phyloP scores from a whole-genome alignment of 2,888 invertebrate genomes.

The Cosmorhoe ocellata region DNA sequence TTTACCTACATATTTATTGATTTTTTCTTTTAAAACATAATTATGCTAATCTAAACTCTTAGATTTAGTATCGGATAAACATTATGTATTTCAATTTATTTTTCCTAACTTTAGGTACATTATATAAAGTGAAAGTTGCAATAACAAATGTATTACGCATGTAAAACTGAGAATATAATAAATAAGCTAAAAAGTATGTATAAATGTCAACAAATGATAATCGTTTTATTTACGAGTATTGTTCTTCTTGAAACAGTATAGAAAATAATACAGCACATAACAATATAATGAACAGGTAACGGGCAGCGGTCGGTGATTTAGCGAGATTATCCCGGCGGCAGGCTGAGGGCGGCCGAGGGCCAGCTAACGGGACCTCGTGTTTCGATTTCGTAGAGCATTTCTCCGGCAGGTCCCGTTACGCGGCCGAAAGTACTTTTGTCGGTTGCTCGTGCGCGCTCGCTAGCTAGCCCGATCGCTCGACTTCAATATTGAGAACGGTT shows the following conservation, averaged over 20 bases:
- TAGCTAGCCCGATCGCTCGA: slow-evolving; percentile 63
- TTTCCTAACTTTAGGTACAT: no score
- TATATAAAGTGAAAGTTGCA: no score
- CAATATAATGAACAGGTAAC: slow-evolving; percentile 48
- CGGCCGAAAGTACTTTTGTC: slow-evolving; percentile 80
- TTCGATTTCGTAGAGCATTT: slow-evolving; percentile 84
- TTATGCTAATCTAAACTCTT: no score
- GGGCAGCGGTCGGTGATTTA: slow-evolving; percentile 56
- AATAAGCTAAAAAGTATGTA: no score
- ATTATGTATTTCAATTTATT: no score
- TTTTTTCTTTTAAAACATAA: no score
- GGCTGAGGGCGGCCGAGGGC: slow-evolving; percentile 59
- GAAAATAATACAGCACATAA: slow-evolving; percentile 35
- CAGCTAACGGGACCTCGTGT: slow-evolving; percentile 78
- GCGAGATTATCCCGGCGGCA: slow-evolving; percentile 65
- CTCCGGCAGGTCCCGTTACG: slow-evolving; percentile 78
- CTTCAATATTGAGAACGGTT: slow-evolving; percentile 73
- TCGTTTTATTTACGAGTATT: not conserved
- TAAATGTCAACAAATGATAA: no score
- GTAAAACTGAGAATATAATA: no score
- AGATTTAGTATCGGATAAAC: no score
- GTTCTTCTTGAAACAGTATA: slow-evolving; percentile 13
- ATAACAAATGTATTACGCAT: no score
- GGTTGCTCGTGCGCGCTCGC: slow-evolving; percentile 56
- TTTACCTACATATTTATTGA: no score